Conservation (phyloP, 2,888 invertebrate species). For the Eupithecia abbreviata region DNA sequence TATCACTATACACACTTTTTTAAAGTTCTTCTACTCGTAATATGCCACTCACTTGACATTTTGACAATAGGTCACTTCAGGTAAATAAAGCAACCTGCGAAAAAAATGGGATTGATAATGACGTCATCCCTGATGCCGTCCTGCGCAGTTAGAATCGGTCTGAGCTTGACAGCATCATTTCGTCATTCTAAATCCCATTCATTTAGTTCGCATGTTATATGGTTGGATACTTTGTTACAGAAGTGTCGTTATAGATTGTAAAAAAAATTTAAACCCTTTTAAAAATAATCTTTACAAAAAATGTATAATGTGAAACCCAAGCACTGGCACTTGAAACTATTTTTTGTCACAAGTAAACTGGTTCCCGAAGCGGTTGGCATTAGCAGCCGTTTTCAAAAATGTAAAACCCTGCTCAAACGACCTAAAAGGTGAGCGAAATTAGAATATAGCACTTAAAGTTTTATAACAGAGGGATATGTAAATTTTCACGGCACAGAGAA, state of each 20-base stretch:
- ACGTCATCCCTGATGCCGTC: too few relatives aligned
- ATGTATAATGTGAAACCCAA: neutral
- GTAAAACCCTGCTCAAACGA: conserved; percentile 11
- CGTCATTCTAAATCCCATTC: too few relatives aligned
- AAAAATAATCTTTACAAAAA: neutral
- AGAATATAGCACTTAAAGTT: conserved; percentile 29
- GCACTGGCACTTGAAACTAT: neutral
- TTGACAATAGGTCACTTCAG: too few relatives aligned
- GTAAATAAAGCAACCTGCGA: too few relatives aligned
- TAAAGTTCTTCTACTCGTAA: too few relatives aligned
- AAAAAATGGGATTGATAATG: too few relatives aligned
- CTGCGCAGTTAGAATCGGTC: too few relatives aligned
- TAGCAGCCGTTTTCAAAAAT: conserved; percentile 9
- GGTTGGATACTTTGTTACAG: too few relatives aligned
- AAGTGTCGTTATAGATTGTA: neutral
- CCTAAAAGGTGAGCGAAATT: conserved; percentile 26
- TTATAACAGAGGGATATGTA: conserved; percentile 28
- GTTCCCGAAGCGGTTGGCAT: neutral
- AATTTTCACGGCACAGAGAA: conserved; percentile 35
- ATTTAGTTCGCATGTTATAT: too few relatives aligned
- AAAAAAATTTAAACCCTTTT: neutral
- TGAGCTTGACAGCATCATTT: too few relatives aligned
- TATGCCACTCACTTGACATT: too few relatives aligned
- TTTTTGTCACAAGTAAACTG: neutral
- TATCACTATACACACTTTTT: too few relatives aligned